A percentile compares a stretch with the other conserved stretches of the same genome.
Evolutionary conservation across 2,797 vertebrate species (phyloP).

Genomic region (Synanceia verrucosa): DNA sequence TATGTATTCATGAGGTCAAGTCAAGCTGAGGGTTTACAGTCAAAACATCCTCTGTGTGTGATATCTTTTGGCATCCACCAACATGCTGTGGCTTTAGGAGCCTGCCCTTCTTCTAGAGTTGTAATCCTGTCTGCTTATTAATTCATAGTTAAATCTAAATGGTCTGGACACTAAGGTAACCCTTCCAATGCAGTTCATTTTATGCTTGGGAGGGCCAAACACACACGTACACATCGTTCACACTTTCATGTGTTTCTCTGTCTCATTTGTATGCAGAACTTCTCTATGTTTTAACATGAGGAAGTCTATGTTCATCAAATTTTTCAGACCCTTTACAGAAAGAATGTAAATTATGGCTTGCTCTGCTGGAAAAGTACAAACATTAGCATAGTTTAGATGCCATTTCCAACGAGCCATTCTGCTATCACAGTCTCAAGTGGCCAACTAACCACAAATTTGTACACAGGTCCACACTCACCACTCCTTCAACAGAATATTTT

Average conservation of each 20-base stretch:
- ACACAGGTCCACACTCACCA: conserved; percentile 61
- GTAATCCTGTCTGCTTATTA: conserved; percentile 66
- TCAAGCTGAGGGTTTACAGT: neutral
- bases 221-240: neutral
- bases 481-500: conserved; percentile 54
- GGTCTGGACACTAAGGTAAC: conserved; percentile 63
- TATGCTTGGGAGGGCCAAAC: conserved; percentile 48
- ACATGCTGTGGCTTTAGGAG: conserved; percentile 26
- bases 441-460: conserved; percentile 57
- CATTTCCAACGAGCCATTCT: conserved; percentile 44
- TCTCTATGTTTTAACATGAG: neutral
- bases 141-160: conserved; percentile 73
- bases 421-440: conserved; percentile 55
- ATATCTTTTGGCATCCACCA: conserved; percentile 25
- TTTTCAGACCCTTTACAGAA: conserved; percentile 30
- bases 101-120: conserved; percentile 40
- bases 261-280: conserved; percentile 17
- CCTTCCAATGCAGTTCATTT: conserved; percentile 55
- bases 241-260: neutral
- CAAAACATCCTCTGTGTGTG: conserved; percentile 5
- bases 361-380: conserved; percentile 13
- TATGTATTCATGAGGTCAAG: neutral
- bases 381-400: conserved; percentile 62
- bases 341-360: conserved; percentile 36
- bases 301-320: conserved; percentile 13